Percentiles rank a stretch among this genome's conserved stretches.
phyloP scores from a whole-genome alignment of 30 jellyfish, hydroid and myxozoan genomes.

The Mastigias papua region DNA sequence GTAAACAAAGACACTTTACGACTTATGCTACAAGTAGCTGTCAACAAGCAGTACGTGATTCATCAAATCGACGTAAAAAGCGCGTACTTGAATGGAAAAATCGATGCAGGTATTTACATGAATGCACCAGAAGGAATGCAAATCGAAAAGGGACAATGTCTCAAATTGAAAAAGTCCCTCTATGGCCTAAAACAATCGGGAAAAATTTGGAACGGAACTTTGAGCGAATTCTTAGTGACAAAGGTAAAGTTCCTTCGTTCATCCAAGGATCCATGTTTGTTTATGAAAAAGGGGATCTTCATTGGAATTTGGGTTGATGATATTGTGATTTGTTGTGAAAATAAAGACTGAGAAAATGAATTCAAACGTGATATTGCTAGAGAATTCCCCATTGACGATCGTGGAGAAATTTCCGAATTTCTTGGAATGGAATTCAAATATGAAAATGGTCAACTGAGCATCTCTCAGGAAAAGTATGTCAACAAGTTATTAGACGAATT shows the following conservation, averaged over 20 bases:
- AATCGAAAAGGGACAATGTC: background rate
- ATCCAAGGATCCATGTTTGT: background rate
- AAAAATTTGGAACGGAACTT: background rate
- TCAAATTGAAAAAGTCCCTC: background rate
- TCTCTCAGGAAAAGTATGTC: background rate
- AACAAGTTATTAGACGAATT: background rate
- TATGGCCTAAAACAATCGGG: background rate
- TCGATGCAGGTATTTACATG: background rate
- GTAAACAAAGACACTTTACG: background rate
- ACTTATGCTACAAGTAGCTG: background rate
- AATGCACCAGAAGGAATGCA: background rate
- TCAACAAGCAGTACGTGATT: background rate
- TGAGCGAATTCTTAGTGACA: background rate
- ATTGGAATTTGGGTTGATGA: background rate
- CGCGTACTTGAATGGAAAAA: background rate
- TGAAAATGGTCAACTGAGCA: background rate
- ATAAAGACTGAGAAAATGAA: background rate
- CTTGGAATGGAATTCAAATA: background rate
- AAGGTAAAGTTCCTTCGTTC: background rate
- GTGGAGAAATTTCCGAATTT: background rate
- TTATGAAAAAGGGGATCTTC: background rate
- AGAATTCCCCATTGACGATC: background rate
- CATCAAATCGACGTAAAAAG: background rate
- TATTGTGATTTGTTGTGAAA: background rate
- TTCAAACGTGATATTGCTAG: background rate